These are phyloP conservation scores for Rhagoletis zephyria DNA, from an alignment of 1,140 invertebrate genomes.

Conservation along the genomic window DNA sequence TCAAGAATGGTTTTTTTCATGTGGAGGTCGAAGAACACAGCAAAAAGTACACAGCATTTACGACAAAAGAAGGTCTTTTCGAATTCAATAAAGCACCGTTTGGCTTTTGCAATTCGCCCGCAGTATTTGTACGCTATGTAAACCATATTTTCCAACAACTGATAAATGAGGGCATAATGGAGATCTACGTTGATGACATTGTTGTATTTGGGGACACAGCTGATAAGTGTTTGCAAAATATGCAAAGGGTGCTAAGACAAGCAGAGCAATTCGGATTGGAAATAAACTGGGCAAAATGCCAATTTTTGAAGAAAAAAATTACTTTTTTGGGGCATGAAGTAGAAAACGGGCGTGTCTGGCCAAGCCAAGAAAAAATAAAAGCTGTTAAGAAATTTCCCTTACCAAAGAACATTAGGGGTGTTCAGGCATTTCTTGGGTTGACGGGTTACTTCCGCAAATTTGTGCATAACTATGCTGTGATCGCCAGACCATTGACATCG, in stretches of 20 bases:
- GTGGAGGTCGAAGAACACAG: constrained; percentile 57
- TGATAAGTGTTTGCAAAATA: too few relatives aligned
- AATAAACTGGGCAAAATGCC: too few relatives aligned
- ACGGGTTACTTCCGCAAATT: background rate
- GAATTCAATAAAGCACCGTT: constrained; percentile 58
- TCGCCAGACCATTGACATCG: background rate
- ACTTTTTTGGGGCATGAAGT: constrained; percentile 58
- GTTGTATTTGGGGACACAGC: too few relatives aligned
- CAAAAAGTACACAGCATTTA: constrained; percentile 57
- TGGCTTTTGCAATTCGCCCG: constrained; percentile 62
- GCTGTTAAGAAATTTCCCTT: constrained; percentile 64
- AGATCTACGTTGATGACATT: background rate
- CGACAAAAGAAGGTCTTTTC: constrained; percentile 54
- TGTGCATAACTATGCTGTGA: too few relatives aligned
- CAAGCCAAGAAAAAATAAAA: constrained; percentile 59
- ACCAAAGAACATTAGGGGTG: constrained; percentile 58
- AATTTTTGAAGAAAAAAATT: too few relatives aligned
- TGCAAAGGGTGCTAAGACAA: too few relatives aligned
- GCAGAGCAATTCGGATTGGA: too few relatives aligned
- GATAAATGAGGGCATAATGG: constrained; percentile 53
- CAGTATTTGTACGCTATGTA: constrained; percentile 73
- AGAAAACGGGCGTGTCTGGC: background rate
- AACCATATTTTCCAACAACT: constrained; percentile 60
- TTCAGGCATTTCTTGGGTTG: constrained; percentile 43
- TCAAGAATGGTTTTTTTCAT: constrained; percentile 58